Conservation (phyloP, 2,113 vertebrate genomes). For the Charadrius vociferus region DNA sequence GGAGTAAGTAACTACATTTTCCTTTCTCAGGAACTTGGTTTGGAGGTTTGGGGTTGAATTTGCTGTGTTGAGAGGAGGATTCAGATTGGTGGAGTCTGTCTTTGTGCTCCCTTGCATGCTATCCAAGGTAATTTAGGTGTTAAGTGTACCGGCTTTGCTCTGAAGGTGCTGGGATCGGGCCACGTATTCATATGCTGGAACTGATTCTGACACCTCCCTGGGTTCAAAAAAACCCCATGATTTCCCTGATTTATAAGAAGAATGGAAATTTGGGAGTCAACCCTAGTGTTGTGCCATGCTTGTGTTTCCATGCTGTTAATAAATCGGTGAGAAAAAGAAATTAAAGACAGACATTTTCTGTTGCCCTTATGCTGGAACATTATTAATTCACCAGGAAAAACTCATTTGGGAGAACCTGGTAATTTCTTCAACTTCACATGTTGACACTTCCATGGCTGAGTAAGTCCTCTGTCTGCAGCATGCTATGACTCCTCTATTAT, state of each 20-base stretch:
- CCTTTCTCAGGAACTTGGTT: not conserved
- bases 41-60: not conserved
- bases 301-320: constrained; percentile 1
- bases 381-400: constrained; percentile 21
- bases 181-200: not conserved
- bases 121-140: not conserved
- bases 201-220: not conserved
- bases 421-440: not conserved
- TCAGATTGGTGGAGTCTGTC: not conserved
- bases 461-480: not conserved
- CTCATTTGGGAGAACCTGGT: constrained; percentile 5
- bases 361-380: not conserved
- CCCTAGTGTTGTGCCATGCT: not conserved
- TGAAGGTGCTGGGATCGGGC: not conserved
- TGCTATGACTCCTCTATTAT: not conserved
- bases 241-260: not conserved
- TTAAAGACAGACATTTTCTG: not conserved
- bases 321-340: constrained; percentile 29
- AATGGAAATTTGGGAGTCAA: not conserved
- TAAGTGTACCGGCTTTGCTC: not conserved
- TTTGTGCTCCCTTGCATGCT: not conserved
- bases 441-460: constrained; percentile 16
- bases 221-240: not conserved
- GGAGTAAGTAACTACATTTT: not conserved
- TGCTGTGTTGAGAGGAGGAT: not conserved